Base-by-base conservation (phyloP, 2,888 invertebrate genomes). In the Tetanocera ferruginea region DNA sequence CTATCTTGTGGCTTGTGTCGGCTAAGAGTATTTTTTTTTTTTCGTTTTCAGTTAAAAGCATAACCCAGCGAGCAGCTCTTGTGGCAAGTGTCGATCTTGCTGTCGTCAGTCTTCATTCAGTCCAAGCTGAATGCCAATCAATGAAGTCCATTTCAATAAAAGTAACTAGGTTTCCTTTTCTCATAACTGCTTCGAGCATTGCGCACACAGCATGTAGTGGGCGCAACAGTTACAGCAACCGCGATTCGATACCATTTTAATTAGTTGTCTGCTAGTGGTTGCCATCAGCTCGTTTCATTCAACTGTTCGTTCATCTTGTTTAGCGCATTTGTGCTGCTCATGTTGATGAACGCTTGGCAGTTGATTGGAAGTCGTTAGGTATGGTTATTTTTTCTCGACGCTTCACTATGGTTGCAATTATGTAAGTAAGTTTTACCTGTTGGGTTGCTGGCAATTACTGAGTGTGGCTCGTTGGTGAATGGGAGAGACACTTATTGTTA, bases 241-340 rank as follows among this genome's bases (percentile, higher is more conserved):
- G 3, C 43, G 43, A 43, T 14, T 43, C 43, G 43, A 43, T 43
- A 43, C 67, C 67, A 43, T 69, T 69, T 69, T 69, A 69, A 69
- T 69, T 49, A 51, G 51, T 69, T 43, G 67, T 67, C 67, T 67
- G 14, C 19, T 23, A 51, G 69, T 69, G 51, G 51, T 51, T 69
- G 25, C n/a, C 69, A 43, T 14, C 43, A 43, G 1, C 43, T 28
- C 51, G 51, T 49, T 67, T 14, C 43, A 43, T 67, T 69, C 28
- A 69, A 69, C 51, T 28, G 19, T 69, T 51, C 25, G 49, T 28
- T 43, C 43, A 43, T 11, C 43, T 43, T 43, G 11, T 43, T 43
- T 19, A 14, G 57, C 23, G 4, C 57, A 28, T 19, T 6, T 28
- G 57, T 28, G 23, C 25, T 60, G 23, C 57, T 23, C 14, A 9